phyloP scores from a whole-genome alignment of 2,113 vertebrate species.

The Ochotona princeps region DNA sequence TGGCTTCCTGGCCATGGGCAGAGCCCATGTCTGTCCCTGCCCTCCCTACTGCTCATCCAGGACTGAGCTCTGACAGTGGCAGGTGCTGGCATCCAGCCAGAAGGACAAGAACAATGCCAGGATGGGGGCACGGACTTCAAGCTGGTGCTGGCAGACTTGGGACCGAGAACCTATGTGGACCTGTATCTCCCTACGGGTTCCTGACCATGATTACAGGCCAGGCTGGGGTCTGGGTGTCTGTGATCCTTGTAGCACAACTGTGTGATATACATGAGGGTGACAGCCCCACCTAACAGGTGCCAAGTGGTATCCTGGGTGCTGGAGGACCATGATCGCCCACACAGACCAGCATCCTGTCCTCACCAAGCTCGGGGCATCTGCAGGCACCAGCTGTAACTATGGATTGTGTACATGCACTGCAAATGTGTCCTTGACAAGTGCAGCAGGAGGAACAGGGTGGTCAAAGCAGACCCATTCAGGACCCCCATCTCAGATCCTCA shows the following conservation, averaged over 20 bases:
- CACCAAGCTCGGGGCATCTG: no score
- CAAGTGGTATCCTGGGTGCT: neutral
- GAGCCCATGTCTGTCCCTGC: neutral
- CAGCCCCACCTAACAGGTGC: neutral
- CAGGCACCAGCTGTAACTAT: no score
- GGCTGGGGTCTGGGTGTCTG: neutral
- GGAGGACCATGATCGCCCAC: accelerated
- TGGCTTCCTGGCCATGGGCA: no score
- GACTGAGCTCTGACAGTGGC: neutral
- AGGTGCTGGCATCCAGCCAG: neutral
- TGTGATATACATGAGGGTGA: accelerated
- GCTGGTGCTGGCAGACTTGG: neutral
- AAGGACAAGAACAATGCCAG: neutral
- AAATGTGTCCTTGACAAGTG: neutral
- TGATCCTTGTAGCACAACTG: neutral
- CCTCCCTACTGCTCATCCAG: neutral
- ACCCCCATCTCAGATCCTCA: no score
- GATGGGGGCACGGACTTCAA: no score
- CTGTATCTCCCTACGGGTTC: accelerated
- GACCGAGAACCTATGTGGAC: accelerated
- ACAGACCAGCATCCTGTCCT: neutral
- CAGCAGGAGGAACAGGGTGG: neutral
- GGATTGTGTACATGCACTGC: accelerated
- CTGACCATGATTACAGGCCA: neutral
- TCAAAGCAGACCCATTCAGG: neutral